Evolutionary conservation across 1,140 invertebrate genomes (phyloP), one percentile per base, ranked within the genome.

Genomic region (Drosophila ohnishii): DNA sequence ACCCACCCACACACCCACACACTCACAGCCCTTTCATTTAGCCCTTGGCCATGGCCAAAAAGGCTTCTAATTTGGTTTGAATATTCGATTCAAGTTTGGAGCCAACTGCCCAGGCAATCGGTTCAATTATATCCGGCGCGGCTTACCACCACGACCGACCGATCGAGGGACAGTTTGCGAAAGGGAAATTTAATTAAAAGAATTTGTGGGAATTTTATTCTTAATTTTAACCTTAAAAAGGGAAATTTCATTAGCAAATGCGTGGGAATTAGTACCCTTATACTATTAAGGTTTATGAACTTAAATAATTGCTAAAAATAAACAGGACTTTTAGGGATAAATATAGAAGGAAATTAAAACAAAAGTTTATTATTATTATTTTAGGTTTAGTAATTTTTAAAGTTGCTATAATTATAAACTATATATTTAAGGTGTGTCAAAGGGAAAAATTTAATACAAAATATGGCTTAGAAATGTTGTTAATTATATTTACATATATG

Each of bases 41-140:
- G 34, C 42, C 67, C 56, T 44, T 60, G 48, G n/a, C 57, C 50
- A 72, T 40, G 60, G 71, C n/a, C 37, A 39, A 62, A 59, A 60
- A 64, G 50, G 37, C 45, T 60, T 61, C 64, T 72, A 78, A 77
- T 73, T 63, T 82, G 74, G 61, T 72, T 55, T 63, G 59, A 73
- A 78, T 82, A 75, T 77, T 78, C 77, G 62, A 82, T 67, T 73
- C 55, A 63, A 64, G 48, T 56, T 50, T 44, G 65, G 0, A 37
- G 53, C 51, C 28, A 71, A 48, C 67, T 19, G 39, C 14, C 37
- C 40, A 19, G 22, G 13, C 37, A 32, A 35, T 44, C 16, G 50
- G 42, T 47, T 70, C 47, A 71, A 71, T 71, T 71, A 59, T 42
- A 71, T 57, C 44, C 44, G 56, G 19, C 16, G 32, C 32, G 51